Evolutionary conservation across 1,140 invertebrate genomes (phyloP).

Genomic region (Cotesia chilonis): DNA sequence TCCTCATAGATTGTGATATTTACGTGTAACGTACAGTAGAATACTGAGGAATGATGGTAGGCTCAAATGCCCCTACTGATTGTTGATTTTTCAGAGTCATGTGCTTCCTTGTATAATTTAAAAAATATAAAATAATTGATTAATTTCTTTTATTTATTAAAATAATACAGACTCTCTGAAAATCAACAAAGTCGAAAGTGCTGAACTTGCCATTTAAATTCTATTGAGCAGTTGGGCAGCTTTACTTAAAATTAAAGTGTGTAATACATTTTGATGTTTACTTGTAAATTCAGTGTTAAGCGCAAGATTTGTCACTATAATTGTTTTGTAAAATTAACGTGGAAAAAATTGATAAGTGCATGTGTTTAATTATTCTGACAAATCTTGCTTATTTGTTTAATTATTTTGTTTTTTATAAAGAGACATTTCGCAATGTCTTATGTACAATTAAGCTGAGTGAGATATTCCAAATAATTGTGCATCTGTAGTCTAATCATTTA

Average conservation of each 20-base stretch:
- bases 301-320: background rate
- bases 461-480: constrained; percentile 21
- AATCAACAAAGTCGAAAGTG: background rate
- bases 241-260: constrained; percentile 25
- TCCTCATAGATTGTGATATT: constrained; percentile 62
- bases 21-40: constrained; percentile 45
- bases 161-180: background rate
- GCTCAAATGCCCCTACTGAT: constrained; percentile 19
- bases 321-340: background rate
- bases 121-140: background rate
- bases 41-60: constrained; percentile 38
- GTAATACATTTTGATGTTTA: background rate
- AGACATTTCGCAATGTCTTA: background rate
- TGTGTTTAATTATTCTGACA: too few species aligned
- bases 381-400: background rate
- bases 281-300: background rate
- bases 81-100: background rate
- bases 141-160: background rate
- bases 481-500: background rate
- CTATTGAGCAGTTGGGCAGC: constrained; percentile 10
- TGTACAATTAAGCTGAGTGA: constrained; percentile 1
- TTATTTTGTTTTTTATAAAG: constrained; percentile 5
- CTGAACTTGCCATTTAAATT: constrained; percentile 21
- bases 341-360: too few species aligned
- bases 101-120: background rate